A percentile compares a stretch with the other conserved stretches of the same genome.
Conservation (phyloP, 2,888 invertebrate genomes). For the Phaedon cochleariae region DNA sequence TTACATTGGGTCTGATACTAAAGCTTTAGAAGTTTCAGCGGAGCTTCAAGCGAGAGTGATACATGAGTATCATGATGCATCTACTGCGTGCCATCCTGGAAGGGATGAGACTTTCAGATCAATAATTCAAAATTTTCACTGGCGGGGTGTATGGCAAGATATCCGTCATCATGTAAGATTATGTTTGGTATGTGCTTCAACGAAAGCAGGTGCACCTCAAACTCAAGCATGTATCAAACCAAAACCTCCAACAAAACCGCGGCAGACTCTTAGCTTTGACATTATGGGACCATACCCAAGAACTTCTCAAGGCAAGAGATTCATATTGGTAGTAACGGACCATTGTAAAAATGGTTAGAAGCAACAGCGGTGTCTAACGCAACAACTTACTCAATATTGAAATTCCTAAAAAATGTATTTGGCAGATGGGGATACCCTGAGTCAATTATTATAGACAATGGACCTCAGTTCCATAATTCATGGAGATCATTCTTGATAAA, state of each 20-base stretch:
- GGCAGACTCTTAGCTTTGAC: conserved; percentile 1
- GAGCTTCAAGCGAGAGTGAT: not conserved
- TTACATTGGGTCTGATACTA: not conserved
- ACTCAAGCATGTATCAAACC: conserved; percentile 9
- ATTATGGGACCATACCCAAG: conserved; percentile 14
- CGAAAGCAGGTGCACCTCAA: conserved; percentile 9
- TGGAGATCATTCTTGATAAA: too few relatives aligned
- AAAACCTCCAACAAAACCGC: too few relatives aligned
- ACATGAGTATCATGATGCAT: conserved; percentile 21
- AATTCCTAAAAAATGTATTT: too few relatives aligned
- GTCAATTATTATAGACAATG: too few relatives aligned
- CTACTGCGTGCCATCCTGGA: conserved; percentile 39
- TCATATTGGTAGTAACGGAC: too few relatives aligned
- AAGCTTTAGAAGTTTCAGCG: not conserved
- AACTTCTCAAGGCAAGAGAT: too few relatives aligned
- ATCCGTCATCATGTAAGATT: conserved; percentile 7
- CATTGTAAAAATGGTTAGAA: too few relatives aligned
- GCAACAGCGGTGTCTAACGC: too few relatives aligned
- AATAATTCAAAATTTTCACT: conserved; percentile 39
- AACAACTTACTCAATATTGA: too few relatives aligned
- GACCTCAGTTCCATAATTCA: too few relatives aligned
- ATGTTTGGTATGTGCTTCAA: conserved; percentile 20
- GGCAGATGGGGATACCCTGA: too few relatives aligned
- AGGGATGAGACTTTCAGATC: conserved; percentile 36
- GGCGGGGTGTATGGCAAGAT: conserved; percentile 42